Percentiles rank a stretch among this genome's conserved stretches.
Conservation (phyloP, 2,888 invertebrate species). For the Bruchidius siliquastri region DNA sequence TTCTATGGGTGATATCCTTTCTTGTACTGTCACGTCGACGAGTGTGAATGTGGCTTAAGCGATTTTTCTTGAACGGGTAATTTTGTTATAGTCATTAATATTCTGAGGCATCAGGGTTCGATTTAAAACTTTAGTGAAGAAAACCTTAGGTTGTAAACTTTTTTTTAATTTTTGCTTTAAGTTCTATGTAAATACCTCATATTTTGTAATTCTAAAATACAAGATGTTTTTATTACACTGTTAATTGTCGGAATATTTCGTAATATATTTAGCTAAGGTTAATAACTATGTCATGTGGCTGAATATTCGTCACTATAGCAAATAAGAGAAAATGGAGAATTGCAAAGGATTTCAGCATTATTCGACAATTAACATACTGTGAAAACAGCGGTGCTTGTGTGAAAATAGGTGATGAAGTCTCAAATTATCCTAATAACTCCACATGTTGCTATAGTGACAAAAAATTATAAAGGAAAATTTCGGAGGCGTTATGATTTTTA, state of each 20-base stretch:
- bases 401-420: too few species aligned
- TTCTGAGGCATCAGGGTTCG: conserved; percentile 40
- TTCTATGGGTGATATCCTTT: conserved; percentile 28
- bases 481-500: too few species aligned
- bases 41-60: conserved; percentile 14
- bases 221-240: conserved; percentile 2
- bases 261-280: not conserved
- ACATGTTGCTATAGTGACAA: not conserved
- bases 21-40: conserved; percentile 19
- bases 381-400: too few species aligned
- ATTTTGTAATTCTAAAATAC: conserved; percentile 10
- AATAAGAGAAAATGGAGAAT: not conserved
- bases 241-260: not conserved
- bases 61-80: conserved; percentile 22
- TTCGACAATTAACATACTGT: too few species aligned
- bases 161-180: conserved; percentile 23
- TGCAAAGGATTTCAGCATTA: too few species aligned
- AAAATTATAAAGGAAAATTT: too few species aligned
- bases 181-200: conserved; percentile 24
- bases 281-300: not conserved
- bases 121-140: conserved; percentile 13
- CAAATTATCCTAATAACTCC: too few species aligned
- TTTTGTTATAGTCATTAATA: conserved; percentile 21
- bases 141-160: conserved; percentile 24
- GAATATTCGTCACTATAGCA: not conserved